phyloP scores from a whole-genome alignment of 2,797 vertebrate genomes.

The Hippopotamyrus pictus region DNA sequence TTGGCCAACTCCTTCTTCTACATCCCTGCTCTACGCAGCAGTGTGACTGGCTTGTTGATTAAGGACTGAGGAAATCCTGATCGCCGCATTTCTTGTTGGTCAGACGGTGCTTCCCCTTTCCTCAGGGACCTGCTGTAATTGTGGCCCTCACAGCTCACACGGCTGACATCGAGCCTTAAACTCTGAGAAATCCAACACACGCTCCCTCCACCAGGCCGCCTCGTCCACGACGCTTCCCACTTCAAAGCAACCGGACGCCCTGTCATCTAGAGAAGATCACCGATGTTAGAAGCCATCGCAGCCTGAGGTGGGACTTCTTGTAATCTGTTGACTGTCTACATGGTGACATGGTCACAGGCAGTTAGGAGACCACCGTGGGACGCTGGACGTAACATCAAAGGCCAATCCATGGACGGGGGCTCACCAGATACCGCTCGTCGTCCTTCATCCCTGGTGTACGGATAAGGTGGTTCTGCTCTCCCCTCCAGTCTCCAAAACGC shows the following conservation, averaged over 20 bases:
- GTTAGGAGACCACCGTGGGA: not conserved
- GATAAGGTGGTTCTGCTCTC: constrained; percentile 96
- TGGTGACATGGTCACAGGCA: not conserved
- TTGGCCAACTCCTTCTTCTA: not conserved
- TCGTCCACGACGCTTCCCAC: not conserved
- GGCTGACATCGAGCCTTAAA: not conserved
- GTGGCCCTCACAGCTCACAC: not conserved
- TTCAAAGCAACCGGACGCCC: not conserved
- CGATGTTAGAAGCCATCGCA: not conserved
- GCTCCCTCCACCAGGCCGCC: not conserved
- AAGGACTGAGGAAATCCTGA: not conserved
- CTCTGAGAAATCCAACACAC: not conserved
- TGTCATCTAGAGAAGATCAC: not conserved
- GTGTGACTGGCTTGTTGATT: not conserved
- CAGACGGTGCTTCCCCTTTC: not conserved
- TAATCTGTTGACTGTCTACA: not conserved
- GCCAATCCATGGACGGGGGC: constrained; percentile 31
- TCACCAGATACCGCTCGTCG: constrained; percentile 95
- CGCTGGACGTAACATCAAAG: not conserved
- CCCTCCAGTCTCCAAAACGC: constrained; percentile 96
- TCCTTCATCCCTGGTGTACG: constrained; percentile 96
- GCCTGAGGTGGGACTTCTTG: not conserved
- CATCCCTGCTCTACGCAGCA: not conserved
- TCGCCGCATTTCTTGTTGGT: not conserved
- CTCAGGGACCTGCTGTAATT: not conserved